phyloP scores from a whole-genome alignment of 2,113 vertebrate species.

The Thunnus thynnus region DNA sequence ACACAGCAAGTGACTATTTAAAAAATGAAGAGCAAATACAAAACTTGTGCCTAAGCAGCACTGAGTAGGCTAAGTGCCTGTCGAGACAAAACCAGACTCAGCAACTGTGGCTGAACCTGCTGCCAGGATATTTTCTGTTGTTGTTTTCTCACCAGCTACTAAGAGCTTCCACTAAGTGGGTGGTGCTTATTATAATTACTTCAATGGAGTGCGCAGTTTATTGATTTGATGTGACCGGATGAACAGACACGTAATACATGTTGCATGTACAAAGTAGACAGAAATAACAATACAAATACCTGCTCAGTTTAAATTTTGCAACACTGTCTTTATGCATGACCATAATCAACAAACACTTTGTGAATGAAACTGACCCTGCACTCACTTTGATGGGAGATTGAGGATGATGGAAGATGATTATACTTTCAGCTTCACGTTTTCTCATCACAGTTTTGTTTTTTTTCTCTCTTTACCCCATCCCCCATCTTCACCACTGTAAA shows the following conservation, averaged over 20 bases:
- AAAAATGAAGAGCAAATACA: constrained; percentile 48
- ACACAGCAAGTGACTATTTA: constrained; percentile 44
- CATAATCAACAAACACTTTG: not conserved
- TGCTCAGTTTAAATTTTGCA: not conserved
- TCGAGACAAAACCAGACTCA: constrained; percentile 48
- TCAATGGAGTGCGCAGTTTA: constrained; percentile 19
- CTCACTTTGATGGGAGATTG: not conserved
- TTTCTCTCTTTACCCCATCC: not conserved
- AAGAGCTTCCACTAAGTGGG: constrained; percentile 6
- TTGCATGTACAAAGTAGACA: not conserved
- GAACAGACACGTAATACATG: not conserved
- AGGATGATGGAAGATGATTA: not conserved
- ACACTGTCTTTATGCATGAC: not conserved
- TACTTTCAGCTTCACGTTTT: constrained; percentile 11
- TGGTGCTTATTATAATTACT: constrained; percentile 35
- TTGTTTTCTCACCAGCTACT: constrained; percentile 12
- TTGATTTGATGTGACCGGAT: constrained; percentile 32
- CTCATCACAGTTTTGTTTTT: constrained; percentile 6
- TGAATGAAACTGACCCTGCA: not conserved
- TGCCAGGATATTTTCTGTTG: constrained; percentile 33
- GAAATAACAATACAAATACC: not conserved
- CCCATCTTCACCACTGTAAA: not conserved
- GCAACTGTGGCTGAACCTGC: constrained; percentile 30
- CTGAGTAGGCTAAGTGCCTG: constrained; percentile 44
- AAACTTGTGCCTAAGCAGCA: constrained; percentile 42